phyloP scores from a whole-genome alignment of 2,888 invertebrate genomes.

The Orthonevra nobilis region DNA sequence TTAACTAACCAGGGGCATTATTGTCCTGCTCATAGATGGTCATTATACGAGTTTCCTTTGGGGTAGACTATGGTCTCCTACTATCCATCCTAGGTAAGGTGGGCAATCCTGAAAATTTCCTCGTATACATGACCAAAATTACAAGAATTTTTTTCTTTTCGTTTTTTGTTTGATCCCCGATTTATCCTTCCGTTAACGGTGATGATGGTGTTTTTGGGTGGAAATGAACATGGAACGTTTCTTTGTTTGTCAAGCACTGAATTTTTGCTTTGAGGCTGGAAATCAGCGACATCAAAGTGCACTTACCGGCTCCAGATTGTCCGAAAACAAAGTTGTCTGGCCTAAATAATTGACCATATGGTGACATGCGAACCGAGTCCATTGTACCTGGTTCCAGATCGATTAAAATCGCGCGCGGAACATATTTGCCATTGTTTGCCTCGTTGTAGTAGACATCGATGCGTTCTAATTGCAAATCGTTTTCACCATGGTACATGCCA shows the following conservation, averaged over 20 bases:
- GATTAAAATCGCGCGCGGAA: constrained; percentile 91
- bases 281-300: constrained; percentile 68
- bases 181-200: not conserved
- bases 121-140: constrained; percentile 61
- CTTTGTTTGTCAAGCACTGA: constrained; percentile 19
- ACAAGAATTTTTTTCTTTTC: constrained; percentile 30
- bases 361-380: constrained; percentile 90
- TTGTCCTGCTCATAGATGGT: constrained; percentile 63
- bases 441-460: constrained; percentile 92
- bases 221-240: constrained; percentile 28
- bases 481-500: constrained; percentile 87
- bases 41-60: constrained; percentile 38
- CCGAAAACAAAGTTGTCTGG: constrained; percentile 94
- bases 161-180: constrained; percentile 1
- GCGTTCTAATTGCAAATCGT: constrained; percentile 87
- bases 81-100: constrained; percentile 9
- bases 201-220: not conserved
- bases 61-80: not conserved
- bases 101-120: not conserved
- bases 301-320: constrained; percentile 87
- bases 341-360: constrained; percentile 90
- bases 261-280: constrained; percentile 48
- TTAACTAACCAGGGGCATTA: constrained; percentile 65
- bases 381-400: constrained; percentile 95
- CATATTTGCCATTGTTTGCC: constrained; percentile 87